Evolutionary conservation across 2,888 invertebrate genomes (phyloP), one percentile per base, ranked within the genome.

Genomic region (Leptodirus hochenwartii): DNA sequence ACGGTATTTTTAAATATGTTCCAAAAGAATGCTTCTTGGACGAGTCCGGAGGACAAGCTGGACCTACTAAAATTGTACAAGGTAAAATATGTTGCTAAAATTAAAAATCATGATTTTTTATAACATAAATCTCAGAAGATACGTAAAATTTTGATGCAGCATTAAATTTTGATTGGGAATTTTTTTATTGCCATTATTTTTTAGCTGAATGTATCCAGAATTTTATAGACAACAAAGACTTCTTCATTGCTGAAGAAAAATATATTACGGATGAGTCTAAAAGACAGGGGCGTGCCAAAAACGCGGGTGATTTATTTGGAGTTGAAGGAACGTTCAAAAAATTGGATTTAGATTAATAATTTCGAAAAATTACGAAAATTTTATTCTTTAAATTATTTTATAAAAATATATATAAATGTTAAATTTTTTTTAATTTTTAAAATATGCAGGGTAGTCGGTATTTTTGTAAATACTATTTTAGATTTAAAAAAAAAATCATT

Each of bases 271-370:
- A 50, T 10, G 50, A 49, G 24, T 25, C 39, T 1, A 50, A 47
- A 24, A 36, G 49, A 12, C 25, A 37, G 1, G 28, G 15, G 2
- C 20, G 28, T 36, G 64, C 64, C 27, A 69, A 68, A 48, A 62
- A 59, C 32, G 61, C 56, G 0, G 61, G 63, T 0, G 65, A 65
- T 35, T 50, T 69, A 6, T 59, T 69, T 38, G 73, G 74, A 13
- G 62, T 70, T 2, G 71, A 74, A 40, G 76, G 75, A 10, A 71
- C 69, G 45, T 76, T 75, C 44, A 74, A 72, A 47, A 73, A 73
- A 43, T 50, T 76, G 11, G 69, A 71, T 17, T 63, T 75, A 17
- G 75, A 75, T 53, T 75, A 20, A 29, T 20, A 8, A n/a, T 8
- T n/a, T 20, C 20, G 20, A 20, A n/a, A 20, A 20, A 8, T 8